Base-by-base conservation (phyloP, 2,888 invertebrate genomes). In the Caenorhabditis zanzibari region DNA sequence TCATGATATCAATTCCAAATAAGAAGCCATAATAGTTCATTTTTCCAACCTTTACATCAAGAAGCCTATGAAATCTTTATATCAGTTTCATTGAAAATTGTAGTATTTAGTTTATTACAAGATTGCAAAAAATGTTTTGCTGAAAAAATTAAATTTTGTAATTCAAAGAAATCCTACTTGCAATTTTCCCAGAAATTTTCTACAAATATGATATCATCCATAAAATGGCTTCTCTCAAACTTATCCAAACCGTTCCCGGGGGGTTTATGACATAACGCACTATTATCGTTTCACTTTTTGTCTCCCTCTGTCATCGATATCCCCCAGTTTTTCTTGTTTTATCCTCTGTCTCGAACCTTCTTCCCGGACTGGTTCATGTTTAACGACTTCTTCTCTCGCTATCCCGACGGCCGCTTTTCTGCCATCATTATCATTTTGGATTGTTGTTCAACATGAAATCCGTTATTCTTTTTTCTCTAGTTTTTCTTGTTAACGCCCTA, bases 261-360 rank as follows among this genome's bases (percentile, higher is more conserved):
- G 54, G 54, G 54, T 54, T 54, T 35, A 68, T 76, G 75, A 68
- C 75, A 76, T 68, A 66, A 64, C 76, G 76, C 68, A 49, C 71
- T 79, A 35, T 41, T 71, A 38, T 49, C 26, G 4, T 52, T 28
- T n/a, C 35, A 22, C 44, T 61, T 19, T 26, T 38, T 56, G n/a
- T 24, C 26, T 10, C 24, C 54, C 63, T 56, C 28, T 28, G 38
- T 38, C 38, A 38, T 38, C 38, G 32, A 32, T 38, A 6, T 12
- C 56, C 28, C 16, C 32, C 58, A n/a, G 68, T 44, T 69, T 69
- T 71, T 69, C 47, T 52, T 38, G 69, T 47, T 61, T 56, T 28
- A 73, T 61, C 61, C 61, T 2, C 16, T 32, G 12, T n/a, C 26
- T 26, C 9, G 41, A 41, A 61, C 38, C 7, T 19, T 19, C 5